Conservation (phyloP, 2,113 vertebrate genomes). For the Limnothrissa miodon region DNA sequence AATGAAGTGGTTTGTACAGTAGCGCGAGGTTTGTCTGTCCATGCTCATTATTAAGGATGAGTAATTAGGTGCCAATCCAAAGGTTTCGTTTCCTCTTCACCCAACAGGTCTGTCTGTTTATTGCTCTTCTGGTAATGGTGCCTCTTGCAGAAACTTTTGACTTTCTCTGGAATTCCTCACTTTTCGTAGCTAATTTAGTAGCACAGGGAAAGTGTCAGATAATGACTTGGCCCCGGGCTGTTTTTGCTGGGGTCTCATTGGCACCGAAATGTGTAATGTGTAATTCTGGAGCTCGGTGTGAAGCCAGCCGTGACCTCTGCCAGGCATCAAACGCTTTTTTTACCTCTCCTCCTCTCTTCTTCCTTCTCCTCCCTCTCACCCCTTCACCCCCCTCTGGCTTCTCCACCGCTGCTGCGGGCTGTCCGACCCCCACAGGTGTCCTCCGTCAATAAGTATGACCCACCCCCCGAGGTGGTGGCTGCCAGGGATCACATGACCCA, state of each 20-base stretch:
- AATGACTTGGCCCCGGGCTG: neutral
- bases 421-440: conserved; percentile 70
- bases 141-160: neutral
- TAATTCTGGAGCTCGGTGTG: neutral
- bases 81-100: neutral
- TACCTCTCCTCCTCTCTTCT: neutral
- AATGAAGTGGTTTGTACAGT: neutral
- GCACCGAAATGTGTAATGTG: neutral
- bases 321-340: neutral
- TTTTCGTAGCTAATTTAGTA: neutral
- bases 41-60: neutral
- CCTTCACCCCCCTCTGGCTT: neutral
- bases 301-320: neutral
- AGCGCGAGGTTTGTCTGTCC: neutral
- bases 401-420: neutral
- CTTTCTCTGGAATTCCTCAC: neutral
- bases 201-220: neutral
- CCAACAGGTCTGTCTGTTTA: neutral
- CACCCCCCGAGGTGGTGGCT: conserved; percentile 84
- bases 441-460: conserved; percentile 80
- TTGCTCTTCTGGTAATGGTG: neutral
- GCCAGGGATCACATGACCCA: conserved; percentile 83
- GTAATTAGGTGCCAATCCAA: neutral
- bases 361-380: neutral
- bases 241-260: neutral